Base-by-base conservation (phyloP, 2,888 invertebrate genomes). In the Stenoptilia bipunctidactyla region DNA sequence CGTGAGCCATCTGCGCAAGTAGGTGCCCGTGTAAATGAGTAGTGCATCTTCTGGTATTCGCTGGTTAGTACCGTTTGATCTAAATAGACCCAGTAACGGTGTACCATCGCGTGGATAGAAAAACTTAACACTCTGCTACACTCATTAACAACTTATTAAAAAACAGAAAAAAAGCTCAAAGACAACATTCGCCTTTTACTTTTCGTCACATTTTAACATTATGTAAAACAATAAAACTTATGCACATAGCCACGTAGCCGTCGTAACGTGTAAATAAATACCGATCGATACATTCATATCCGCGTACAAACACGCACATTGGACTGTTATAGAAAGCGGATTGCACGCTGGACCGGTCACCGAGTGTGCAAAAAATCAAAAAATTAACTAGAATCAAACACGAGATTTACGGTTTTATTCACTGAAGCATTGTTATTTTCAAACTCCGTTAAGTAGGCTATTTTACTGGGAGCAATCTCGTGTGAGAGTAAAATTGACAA, bases 301-400 rank as follows among this genome's bases (percentile, higher is more conserved):
- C 82, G 82, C 58, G 64, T 71, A 55, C 52, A 53, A 64, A 60
- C 79, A 77, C 76, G 75, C 77, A 69, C 60, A 52, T 48, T n/a
- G n/a, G 46, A 55, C 57, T 58, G 62, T 61, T 72, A 61, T 82
- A 80, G 82, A 82, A 82, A 82, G 82, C 77, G 70, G 66, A 60
- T 56, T 56, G 69, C 69, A 56, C 61, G 67, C 62, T 61, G 64
- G 67, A 73, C 71, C 67, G 69, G 67, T 63, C 69, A 61, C 55
- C 46, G 56, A 58, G 58, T 51, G 51, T 52, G 54, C 57, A 55
- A 61, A 70, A 73, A 70, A 58, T 56, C 47, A 60, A 61, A 64
- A 72, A 71, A 20, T 5, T 65, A 65, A 45, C 15, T 47, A 48
- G 47, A 54, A 48, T 38, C n/a, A 12, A 30, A 47, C 36, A 45